Evolutionary conservation across 1,140 invertebrate species (phyloP).

Genomic region (Tetraneura akinire): DNA sequence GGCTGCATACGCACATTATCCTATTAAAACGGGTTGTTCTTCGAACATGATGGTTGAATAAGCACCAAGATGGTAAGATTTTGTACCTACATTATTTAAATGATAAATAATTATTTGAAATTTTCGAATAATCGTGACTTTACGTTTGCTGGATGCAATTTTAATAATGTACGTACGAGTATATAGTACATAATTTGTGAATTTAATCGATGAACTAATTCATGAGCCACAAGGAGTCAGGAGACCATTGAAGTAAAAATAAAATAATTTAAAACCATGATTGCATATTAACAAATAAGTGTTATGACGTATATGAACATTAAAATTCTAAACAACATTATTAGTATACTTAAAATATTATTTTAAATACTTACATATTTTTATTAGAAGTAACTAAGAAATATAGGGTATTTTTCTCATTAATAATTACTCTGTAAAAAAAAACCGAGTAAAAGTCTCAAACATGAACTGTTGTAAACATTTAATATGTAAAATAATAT

Average conservation of each 20-base stretch:
- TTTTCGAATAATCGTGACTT: slow-evolving; percentile 7
- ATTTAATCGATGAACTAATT: slow-evolving; percentile 19
- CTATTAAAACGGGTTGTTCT: slow-evolving; percentile 41
- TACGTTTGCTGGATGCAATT: slow-evolving; percentile 11
- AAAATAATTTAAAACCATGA: not conserved
- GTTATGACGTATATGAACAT: no score
- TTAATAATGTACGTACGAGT: not conserved
- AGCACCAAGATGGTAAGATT: slow-evolving; percentile 16
- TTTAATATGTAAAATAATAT: no score
- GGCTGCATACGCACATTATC: not conserved
- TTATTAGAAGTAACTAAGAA: no score
- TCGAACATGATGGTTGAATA: not conserved
- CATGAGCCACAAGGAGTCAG: not conserved
- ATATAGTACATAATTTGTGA: not conserved
- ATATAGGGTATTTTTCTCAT: no score
- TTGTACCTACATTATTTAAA: not conserved
- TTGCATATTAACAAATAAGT: no score
- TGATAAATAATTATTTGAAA: slow-evolving; percentile 37
- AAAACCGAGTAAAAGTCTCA: no score
- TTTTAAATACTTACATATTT: no score
- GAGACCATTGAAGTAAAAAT: not conserved
- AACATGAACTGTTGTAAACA: no score
- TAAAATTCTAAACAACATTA: no score
- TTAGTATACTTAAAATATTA: no score
- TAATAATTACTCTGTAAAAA: no score